Evolutionary conservation across 2,113 vertebrate genomes (phyloP).

Genomic region (Leuciscus idus): DNA sequence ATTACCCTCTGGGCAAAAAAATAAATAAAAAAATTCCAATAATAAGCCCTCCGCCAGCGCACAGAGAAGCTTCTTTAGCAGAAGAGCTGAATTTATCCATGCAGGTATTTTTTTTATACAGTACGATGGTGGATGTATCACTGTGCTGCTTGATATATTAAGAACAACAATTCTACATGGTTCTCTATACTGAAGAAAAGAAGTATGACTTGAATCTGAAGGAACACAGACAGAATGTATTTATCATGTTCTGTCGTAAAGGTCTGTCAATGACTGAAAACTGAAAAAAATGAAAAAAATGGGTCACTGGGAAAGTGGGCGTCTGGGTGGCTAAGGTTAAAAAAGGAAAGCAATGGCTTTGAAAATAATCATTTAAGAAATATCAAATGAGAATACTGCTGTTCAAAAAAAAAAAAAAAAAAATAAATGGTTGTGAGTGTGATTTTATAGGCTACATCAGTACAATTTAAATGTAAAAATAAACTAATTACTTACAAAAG

Average conservation of each 20-base stretch:
- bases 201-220: background rate
- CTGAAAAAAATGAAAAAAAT: background rate
- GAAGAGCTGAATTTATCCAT: conserved; percentile 7
- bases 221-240: background rate
- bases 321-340: background rate
- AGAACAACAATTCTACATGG: background rate
- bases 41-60: conserved; percentile 1
- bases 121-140: background rate
- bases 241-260: background rate
- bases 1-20: conserved; percentile 42
- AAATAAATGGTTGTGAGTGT: too few species aligned
- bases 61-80: background rate
- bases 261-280: background rate
- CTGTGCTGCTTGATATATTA: background rate
- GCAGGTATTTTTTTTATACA: background rate
- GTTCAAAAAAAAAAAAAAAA: too few species aligned
- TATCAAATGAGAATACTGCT: too few species aligned
- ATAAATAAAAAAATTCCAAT: conserved; percentile 26
- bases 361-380: too few species aligned
- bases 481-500: too few species aligned
- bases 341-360: background rate
- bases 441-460: too few species aligned
- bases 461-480: too few species aligned
- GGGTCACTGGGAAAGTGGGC: background rate
- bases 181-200: background rate